Conservation (phyloP, 2,113 vertebrate genomes). For the Smithornis capensis region DNA sequence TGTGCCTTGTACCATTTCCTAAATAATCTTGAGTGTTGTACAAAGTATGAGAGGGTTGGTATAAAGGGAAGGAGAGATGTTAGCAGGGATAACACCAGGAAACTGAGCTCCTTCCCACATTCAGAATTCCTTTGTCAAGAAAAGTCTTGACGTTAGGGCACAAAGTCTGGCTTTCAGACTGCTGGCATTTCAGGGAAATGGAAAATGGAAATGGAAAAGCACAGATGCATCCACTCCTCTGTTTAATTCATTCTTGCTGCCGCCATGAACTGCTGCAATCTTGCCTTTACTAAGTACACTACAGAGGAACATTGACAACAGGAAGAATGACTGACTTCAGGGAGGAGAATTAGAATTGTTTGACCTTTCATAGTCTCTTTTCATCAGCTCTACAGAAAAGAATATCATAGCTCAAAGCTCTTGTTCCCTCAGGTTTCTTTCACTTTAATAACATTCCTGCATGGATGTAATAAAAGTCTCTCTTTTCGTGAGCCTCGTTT, state of each 20-base stretch:
- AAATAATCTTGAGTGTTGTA: rapidly evolving
- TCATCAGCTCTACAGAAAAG: slow-evolving; percentile 27
- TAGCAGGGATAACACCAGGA: neutral
- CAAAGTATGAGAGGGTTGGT: neutral
- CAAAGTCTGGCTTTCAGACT: neutral
- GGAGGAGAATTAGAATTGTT: slow-evolving; percentile 32
- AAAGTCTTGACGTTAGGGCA: neutral
- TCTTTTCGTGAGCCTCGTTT: neutral
- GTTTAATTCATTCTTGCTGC: neutral
- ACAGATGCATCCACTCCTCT: neutral
- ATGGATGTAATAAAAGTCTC: slow-evolving; percentile 22
- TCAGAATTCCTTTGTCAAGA: neutral
- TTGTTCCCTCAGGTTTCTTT: slow-evolving; percentile 40
- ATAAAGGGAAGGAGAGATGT: neutral
- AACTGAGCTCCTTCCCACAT: neutral
- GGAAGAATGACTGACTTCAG: slow-evolving; percentile 4
- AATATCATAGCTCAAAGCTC: slow-evolving; percentile 29
- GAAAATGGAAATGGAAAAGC: neutral
- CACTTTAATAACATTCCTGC: slow-evolving; percentile 37
- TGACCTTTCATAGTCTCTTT: slow-evolving; percentile 50
- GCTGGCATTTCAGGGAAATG: neutral
- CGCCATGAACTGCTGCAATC: neutral
- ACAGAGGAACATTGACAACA: neutral
- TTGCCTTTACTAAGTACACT: neutral
- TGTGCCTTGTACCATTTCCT: neutral